Evolutionary conservation across 2,888 invertebrate genomes (phyloP), one percentile per base, ranked within the genome.

Genomic region (Idaea dimidiata): DNA sequence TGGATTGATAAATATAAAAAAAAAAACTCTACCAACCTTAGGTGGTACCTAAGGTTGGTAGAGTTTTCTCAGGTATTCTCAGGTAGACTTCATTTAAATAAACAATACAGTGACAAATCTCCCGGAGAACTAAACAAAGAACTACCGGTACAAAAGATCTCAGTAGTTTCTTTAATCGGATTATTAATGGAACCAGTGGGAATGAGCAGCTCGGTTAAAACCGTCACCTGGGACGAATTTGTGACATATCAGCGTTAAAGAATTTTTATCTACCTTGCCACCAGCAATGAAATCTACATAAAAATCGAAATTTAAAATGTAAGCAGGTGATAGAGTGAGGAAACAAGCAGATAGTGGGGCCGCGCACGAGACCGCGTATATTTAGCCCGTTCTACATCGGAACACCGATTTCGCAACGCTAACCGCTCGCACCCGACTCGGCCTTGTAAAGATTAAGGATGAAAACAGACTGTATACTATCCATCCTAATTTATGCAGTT

Each of bases 371-470:
- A 76, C 76, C 66, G 66, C 63, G 24, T 87, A 89, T 82, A 84
- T 84, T 83, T 89, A 90, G 88, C 80, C 67, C 81, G 89, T 68
- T 87, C 90, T 71, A 89, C 88, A 88, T 89, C 81, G 71, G 77
- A 81, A 69, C 74, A 67, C 65, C 32, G 64, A 82, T 88, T 87
- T 89, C 86, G 87, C 87, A 89, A 89, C 78, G 68, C 62, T 65
- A 66, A 65, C 69, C 59, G 66, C 68, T 76, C 8, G 79, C 79
- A 74, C 78, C 79, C 79, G 76, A 77, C 64, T 73, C 81, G 88
- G 84, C 88, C 88, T 88, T 88, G 88, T 54, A 54, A 16, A 43
- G 43, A 43, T 43, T 43, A 43, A 43, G 43, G 43, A 10, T 14
- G 43, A 43, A 43, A 43, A 43, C 43, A 43, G 43, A 43, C 0